phyloP scores from a whole-genome alignment of 2,113 vertebrate species.

The Tragulus kanchil region DNA sequence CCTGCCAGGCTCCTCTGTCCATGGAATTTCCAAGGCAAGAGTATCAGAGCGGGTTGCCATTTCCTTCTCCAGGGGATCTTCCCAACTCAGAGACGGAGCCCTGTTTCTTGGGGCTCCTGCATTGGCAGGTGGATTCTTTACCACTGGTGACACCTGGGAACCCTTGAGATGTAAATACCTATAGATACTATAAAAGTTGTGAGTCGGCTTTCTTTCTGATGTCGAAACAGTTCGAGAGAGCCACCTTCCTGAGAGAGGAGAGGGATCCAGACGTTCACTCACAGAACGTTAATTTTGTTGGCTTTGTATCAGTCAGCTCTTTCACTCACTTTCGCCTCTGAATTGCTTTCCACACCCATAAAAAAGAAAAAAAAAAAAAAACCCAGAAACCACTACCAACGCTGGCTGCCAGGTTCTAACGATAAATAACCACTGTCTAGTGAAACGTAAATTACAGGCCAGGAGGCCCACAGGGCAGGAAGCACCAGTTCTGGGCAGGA shows the following conservation, averaged over 20 bases:
- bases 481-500: neutral
- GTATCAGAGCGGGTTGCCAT: neutral
- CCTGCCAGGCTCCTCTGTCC: neutral
- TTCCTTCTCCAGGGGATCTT: neutral
- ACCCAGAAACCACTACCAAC: neutral
- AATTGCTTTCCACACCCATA: conserved; percentile 77
- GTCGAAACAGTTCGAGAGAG: neutral
- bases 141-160: neutral
- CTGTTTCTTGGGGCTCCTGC: neutral
- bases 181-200: neutral
- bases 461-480: neutral
- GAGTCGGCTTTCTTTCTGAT: neutral
- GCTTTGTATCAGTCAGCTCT: neutral
- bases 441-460: conserved; percentile 80
- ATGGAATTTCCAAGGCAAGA: neutral
- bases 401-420: conserved; percentile 77
- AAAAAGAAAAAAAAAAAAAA: neutral
- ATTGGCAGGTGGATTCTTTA: neutral
- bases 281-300: neutral
- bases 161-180: neutral
- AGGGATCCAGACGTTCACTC: neutral
- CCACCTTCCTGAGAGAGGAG: neutral
- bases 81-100: neutral
- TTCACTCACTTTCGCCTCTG: conserved; percentile 37
- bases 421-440: conserved; percentile 75